A percentile compares a stretch with the other conserved stretches of the same genome.
These are phyloP conservation scores for Sander lucioperca DNA, from an alignment of 2,113 vertebrate genomes.

Conservation along the genomic window DNA sequence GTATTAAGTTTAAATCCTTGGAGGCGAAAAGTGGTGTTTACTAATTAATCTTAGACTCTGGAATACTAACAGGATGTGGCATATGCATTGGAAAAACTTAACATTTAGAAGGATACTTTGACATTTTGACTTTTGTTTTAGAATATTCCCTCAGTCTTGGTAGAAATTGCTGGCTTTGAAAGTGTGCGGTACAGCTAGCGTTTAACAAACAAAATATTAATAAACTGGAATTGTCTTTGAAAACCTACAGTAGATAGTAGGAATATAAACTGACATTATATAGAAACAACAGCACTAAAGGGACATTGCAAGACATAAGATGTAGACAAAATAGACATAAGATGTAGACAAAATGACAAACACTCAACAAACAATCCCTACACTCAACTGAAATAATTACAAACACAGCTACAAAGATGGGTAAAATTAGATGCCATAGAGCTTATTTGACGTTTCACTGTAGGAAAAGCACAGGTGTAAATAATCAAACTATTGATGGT, in stretches of 20 bases:
- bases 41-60: slow-evolving; percentile 4
- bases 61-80: slow-evolving; percentile 31
- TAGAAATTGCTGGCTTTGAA: neutral
- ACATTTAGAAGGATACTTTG: slow-evolving; percentile 61
- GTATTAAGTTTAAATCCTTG: neutral
- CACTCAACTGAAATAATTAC: too few species aligned
- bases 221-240: neutral
- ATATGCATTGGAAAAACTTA: neutral
- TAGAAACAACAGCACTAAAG: neutral
- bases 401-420: neutral
- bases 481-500: neutral
- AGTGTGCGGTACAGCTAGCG: neutral
- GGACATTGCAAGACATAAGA: neutral
- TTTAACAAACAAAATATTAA: neutral
- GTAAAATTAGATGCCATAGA: neutral
- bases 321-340: neutral
- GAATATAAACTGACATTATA: neutral
- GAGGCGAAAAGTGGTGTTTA: slow-evolving; percentile 13
- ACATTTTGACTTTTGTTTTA: slow-evolving; percentile 40
- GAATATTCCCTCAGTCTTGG: neutral
- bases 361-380: neutral
- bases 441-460: neutral
- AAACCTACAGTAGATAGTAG: neutral
- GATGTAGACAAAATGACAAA: neutral
- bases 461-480: neutral